Evolutionary conservation across 2,888 invertebrate species (phyloP).

Genomic region (Cantharis rufa): DNA sequence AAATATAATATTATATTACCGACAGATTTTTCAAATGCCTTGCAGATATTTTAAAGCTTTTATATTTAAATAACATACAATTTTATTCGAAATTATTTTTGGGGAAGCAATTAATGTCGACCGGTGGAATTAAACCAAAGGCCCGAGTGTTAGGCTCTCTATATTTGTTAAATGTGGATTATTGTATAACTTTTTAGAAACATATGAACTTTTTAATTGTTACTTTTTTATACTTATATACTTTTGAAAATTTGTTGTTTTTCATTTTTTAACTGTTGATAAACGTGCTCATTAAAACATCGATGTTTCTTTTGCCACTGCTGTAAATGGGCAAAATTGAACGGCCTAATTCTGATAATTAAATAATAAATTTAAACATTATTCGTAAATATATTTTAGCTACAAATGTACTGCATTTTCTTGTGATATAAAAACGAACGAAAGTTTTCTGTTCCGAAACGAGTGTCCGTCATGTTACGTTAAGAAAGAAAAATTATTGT

Average conservation of each 20-base stretch:
- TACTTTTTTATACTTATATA: not conserved
- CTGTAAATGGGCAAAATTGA: conserved; percentile 6
- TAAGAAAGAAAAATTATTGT: conserved; percentile 19
- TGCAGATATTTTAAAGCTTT: not conserved
- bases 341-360: conserved; percentile 17
- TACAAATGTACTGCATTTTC: conserved; percentile 7
- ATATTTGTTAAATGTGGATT: not conserved
- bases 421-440: conserved; percentile 24
- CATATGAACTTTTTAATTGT: not conserved
- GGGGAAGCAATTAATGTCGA: not conserved
- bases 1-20: too few species aligned
- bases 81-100: not conserved
- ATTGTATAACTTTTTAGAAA: not conserved
- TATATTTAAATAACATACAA: not conserved
- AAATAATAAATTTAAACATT: conserved; percentile 3
- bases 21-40: not conserved
- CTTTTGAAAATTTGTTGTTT: not conserved
- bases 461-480: conserved; percentile 22
- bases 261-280: not conserved
- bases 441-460: conserved; percentile 21
- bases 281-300: not conserved
- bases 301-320: conserved; percentile 12
- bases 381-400: conserved; percentile 14
- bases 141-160: not conserved
- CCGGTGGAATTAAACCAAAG: not conserved